phyloP scores from a whole-genome alignment of 2,888 invertebrate species.

The Pteria penguin region DNA sequence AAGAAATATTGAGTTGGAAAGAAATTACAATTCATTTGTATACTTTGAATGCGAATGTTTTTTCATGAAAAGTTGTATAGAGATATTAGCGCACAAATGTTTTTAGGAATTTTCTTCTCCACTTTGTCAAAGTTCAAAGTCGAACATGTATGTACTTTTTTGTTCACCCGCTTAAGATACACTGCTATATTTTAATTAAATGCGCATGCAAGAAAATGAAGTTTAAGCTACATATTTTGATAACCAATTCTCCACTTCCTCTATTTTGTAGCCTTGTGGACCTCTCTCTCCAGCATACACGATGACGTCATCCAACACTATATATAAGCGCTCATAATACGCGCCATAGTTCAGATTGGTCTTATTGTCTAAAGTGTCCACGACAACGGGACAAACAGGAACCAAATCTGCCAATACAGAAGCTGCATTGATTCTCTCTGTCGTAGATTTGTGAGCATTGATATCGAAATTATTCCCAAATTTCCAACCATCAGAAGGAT shows the following conservation, averaged over 20 bases:
- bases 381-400: conserved; percentile 58
- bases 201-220: too few species aligned
- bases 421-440: conserved; percentile 65
- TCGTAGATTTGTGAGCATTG: conserved; percentile 52
- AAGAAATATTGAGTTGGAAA: too few species aligned
- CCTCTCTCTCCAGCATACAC: conserved; percentile 67
- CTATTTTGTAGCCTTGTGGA: conserved; percentile 60
- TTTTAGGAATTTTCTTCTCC: too few species aligned
- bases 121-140: too few species aligned
- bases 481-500: conserved; percentile 72
- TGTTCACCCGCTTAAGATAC: too few species aligned
- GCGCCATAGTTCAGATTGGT: conserved; percentile 68
- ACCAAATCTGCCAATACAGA: conserved; percentile 40
- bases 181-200: too few species aligned
- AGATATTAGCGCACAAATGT: too few species aligned
- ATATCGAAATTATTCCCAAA: conserved; percentile 65
- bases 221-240: conserved; percentile 33
- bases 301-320: conserved; percentile 60
- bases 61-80: too few species aligned
- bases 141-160: too few species aligned
- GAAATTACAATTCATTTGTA: too few species aligned
- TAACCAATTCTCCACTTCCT: conserved; percentile 68
- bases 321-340: conserved; percentile 70
- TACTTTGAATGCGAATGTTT: too few species aligned
- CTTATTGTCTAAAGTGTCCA: conserved; percentile 66